Base-by-base conservation (phyloP, 2,888 invertebrate species). In the Reticulitermes lucifugus region DNA sequence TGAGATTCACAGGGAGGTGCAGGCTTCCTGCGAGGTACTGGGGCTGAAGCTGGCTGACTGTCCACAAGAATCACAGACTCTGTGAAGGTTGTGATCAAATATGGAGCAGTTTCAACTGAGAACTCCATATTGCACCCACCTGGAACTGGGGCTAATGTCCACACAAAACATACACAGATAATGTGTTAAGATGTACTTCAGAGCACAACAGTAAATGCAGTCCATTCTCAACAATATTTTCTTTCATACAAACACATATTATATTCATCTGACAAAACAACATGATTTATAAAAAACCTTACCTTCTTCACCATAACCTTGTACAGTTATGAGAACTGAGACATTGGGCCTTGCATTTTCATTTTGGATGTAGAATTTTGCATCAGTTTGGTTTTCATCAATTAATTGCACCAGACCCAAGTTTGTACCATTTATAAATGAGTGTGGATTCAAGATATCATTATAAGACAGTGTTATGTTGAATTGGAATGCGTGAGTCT, bases 91-190 rank as follows among this genome's bases (percentile, higher is more conserved):
- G 94, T 87, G 82, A 90, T 90, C 88, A 94, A 92, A 88, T 92
- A 95, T 0, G 96, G 95, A 14, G 95, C 93, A 87, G 93, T 92
- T 87, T 93, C 91, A 25, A 93, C 89, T 71, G 93, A 90, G 87
- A 94, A 94, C 88, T 95, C 95, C 92, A 95, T 92, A 89, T 95
- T 96, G 89, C 96, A 96, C 29, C 95, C 96, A 70, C 96, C 96
- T 29, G 96, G 96, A 87, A 96, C 91, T 0, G 96, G 96, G 89
- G 94, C 96, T 96, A 29, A 59, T 35, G 25, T 21, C 35, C 1
- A 60, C 60, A 81, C 46, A 14, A 79, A 79, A 22, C 21, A 60
- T 7, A 22, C 18, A 21, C 1, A 60, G 18, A 60, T 22, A 60
- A 60, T 46, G 46, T 46, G 46, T 46, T 46, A 46, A 12, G 46